phyloP scores from a whole-genome alignment of 2,113 vertebrate genomes.

The Rhynchopsitta pachyrhyncha region DNA sequence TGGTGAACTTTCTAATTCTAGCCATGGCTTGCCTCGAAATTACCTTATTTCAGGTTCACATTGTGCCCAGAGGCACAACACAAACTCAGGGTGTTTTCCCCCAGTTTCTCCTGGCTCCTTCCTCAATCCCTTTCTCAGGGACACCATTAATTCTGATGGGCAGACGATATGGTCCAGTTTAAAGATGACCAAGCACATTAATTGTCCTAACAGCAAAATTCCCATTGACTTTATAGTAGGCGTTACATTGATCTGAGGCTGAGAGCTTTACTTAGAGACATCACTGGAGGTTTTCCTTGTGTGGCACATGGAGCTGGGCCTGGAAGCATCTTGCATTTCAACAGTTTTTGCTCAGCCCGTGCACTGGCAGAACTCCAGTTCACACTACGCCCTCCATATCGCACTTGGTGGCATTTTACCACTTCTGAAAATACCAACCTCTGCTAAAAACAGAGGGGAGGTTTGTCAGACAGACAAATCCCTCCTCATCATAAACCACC shows the following conservation, averaged over 20 bases:
- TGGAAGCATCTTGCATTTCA: background rate
- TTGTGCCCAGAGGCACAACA: constrained; percentile 2
- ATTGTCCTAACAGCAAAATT: background rate
- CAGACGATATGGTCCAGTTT: background rate
- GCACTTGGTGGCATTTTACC: constrained; percentile 35
- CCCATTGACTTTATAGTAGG: background rate
- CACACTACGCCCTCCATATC: background rate
- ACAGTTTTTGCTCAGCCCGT: background rate
- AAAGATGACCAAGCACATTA: background rate
- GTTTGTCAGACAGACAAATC: constrained; percentile 48
- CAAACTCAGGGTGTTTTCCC: background rate
- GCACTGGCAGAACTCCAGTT: background rate
- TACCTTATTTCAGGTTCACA: constrained; percentile 42
- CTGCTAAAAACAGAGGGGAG: constrained; percentile 3
- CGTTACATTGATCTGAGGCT: background rate
- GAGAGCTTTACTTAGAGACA: background rate
- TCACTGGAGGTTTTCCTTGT: background rate
- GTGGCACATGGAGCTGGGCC: background rate
- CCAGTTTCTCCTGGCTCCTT: background rate
- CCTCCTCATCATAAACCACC: constrained; percentile 42
- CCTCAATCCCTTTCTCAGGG: background rate
- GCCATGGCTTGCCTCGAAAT: constrained; percentile 27
- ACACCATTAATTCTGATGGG: background rate
- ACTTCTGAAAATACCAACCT: constrained; percentile 42
- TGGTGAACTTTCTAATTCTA: background rate